These are phyloP conservation scores for Axea sp. DNA, from an alignment of 2,888 invertebrate genomes.

Conservation along the genomic window DNA sequence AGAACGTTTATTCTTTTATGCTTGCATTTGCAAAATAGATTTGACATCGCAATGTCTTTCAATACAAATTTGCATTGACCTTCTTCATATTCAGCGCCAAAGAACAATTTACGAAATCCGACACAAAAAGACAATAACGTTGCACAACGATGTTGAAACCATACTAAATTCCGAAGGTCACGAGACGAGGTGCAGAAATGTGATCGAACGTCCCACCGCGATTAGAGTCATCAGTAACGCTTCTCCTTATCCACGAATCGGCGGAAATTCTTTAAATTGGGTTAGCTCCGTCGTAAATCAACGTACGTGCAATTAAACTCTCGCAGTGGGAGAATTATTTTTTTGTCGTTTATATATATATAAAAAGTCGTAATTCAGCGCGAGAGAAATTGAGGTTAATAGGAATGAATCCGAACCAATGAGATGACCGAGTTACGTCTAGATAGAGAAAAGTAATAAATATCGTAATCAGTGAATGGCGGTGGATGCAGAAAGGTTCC, in stretches of 20 bases:
- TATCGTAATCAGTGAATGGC: slow-evolving; percentile 49
- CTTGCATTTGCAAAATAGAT: too few species aligned
- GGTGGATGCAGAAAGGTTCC: slow-evolving; percentile 19
- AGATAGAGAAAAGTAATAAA: slow-evolving; percentile 44
- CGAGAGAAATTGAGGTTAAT: slow-evolving; percentile 56
- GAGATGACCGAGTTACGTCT: slow-evolving; percentile 45
- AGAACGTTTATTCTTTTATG: too few species aligned
- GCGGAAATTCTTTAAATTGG: slow-evolving; percentile 19
- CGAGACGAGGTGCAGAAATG: neutral
- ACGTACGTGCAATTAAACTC: slow-evolving; percentile 24
- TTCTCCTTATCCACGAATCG: neutral
- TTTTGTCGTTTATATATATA: slow-evolving; percentile 2
- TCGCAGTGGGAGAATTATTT: slow-evolving; percentile 31
- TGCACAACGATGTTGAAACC: neutral
- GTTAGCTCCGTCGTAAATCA: slow-evolving; percentile 35
- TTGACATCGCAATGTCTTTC: too few species aligned
- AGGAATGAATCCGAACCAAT: slow-evolving; percentile 41
- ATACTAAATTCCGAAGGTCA: slow-evolving; percentile 2
- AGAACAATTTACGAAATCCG: slow-evolving; percentile 4
- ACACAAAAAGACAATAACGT: slow-evolving; percentile 10
- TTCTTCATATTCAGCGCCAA: neutral
- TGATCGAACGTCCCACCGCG: neutral
- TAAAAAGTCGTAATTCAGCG: slow-evolving; percentile 39
- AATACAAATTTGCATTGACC: too few species aligned
- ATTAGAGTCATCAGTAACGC: too few species aligned